Evolutionary conservation across 2,888 invertebrate species (phyloP).

Genomic region (Protodeltote pygarga): DNA sequence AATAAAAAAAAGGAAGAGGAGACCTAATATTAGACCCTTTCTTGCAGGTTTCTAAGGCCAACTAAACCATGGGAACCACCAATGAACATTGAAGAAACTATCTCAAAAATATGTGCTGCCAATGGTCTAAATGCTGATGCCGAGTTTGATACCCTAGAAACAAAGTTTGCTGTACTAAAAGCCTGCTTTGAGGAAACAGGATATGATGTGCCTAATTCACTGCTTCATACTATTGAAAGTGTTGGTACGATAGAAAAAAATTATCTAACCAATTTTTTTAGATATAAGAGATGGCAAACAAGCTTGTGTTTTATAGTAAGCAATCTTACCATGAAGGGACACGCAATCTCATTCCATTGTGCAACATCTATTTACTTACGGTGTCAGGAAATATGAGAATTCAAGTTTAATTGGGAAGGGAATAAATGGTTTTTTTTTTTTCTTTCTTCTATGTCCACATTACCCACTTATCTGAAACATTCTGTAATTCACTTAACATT

Average conservation of each 20-base stretch:
- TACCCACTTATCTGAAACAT: no score
- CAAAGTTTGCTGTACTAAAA: conserved; percentile 90
- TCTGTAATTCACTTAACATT: no score
- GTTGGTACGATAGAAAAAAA: conserved; percentile 86
- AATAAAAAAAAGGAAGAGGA: no score
- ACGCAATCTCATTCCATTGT: no score
- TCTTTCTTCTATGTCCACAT: no score
- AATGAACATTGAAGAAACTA: conserved; percentile 86
- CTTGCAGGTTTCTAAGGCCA: conserved; percentile 91
- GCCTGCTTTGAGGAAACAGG: conserved; percentile 91
- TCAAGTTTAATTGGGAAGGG: no score
- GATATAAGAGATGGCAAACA: no score
- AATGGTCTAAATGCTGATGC: conserved; percentile 81
- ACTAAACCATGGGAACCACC: conserved; percentile 92
- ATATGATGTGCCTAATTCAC: conserved; percentile 93
- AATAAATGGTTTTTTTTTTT: no score
- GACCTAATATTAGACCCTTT: neutral
- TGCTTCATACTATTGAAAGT: conserved; percentile 91
- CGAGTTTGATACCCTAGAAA: conserved; percentile 78
- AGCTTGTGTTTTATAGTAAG: no score
- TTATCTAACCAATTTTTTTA: neutral
- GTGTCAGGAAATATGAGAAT: no score
- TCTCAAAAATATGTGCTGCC: conserved; percentile 87
- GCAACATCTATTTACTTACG: no score
- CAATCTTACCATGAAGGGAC: no score